Evolutionary conservation across 1,140 invertebrate species (phyloP), one percentile per base, ranked within the genome.

Genomic region (Chrysoperla carnea): DNA sequence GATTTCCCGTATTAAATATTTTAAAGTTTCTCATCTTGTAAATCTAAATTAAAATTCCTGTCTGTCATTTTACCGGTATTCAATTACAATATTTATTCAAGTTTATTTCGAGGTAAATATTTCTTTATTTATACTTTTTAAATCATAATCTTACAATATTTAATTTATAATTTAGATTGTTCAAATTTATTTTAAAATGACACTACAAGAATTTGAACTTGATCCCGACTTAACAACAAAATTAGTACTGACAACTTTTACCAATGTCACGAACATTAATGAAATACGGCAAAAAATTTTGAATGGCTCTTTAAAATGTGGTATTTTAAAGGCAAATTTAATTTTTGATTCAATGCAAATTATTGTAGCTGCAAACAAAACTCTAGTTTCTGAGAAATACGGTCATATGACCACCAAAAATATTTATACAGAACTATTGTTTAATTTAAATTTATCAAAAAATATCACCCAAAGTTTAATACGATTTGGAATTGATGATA

Each of bases 301-400:
- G 8, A 55, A 52, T 4, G 72, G 72, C 33, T 44, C 62, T 33
- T 59, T 80, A 49, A 58, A 67, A 33, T 80, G 77, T 53, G 68
- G 71, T 35, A 54, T 76, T 1, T 60, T 79, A 14, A 80, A 80
- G 54, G 68, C 75, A 1, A 56, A 52, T 33, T 56, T 78, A 27
- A 69, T 84, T 45, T 49, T 69, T 6, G 70, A 79, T 59, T 62
- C 69, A 7, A 72, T 81, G 50, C 79, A 82, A 67, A 53, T 79
- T 2, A 60, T 63, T 4, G 64, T 78, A 0, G 78, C 78, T 5
- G 73, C 73, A 0, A 81, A 81, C 50, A 78, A 74, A 58, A 76
- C 78, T n/a, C 61, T 66, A 0, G 45, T 72, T 2, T 62, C 65
- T 8, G 59, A 68, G 40, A 70, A 67, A 43, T 55, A 57, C 8